Evolutionary conservation across 2,113 vertebrate species (phyloP).

Genomic region (Dascyllus trimaculatus): DNA sequence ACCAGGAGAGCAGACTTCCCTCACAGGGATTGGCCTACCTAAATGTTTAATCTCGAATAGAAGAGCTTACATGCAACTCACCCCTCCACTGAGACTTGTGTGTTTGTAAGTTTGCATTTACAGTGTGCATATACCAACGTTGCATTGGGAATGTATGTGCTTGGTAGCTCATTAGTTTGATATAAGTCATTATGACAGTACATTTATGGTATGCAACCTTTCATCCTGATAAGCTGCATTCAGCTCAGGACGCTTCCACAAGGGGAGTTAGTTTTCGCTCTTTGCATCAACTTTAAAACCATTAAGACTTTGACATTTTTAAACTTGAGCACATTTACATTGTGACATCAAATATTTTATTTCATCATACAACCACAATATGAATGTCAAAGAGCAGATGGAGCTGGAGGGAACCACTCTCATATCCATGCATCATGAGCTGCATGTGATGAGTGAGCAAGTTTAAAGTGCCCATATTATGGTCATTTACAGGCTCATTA

Average conservation of each 20-base stretch:
- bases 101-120: constrained; percentile 3
- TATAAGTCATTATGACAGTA: not conserved
- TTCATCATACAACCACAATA: not conserved
- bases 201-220: constrained; percentile 1
- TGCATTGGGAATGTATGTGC: not conserved
- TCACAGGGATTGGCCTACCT: constrained; percentile 8
- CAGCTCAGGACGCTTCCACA: not conserved
- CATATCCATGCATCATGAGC: constrained; percentile 25
- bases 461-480: not conserved
- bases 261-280: not conserved
- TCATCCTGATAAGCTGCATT: not conserved
- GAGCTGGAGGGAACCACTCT: constrained; percentile 6
- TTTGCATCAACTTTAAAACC: not conserved
- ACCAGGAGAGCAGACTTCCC: constrained; percentile 2
- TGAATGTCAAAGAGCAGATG: constrained; percentile 28
- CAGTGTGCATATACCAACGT: not conserved
- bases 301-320: not conserved
- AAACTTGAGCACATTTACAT: not conserved
- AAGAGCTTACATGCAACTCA: constrained; percentile 14
- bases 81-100: constrained; percentile 7
- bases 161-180: not conserved
- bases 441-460: constrained; percentile 14
- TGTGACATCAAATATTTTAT: constrained; percentile 11
- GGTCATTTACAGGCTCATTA: too few relatives aligned
- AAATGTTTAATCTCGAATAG: constrained; percentile 47